Base-by-base conservation (phyloP, 2,113 vertebrate species). In the Pteropus alecto region DNA sequence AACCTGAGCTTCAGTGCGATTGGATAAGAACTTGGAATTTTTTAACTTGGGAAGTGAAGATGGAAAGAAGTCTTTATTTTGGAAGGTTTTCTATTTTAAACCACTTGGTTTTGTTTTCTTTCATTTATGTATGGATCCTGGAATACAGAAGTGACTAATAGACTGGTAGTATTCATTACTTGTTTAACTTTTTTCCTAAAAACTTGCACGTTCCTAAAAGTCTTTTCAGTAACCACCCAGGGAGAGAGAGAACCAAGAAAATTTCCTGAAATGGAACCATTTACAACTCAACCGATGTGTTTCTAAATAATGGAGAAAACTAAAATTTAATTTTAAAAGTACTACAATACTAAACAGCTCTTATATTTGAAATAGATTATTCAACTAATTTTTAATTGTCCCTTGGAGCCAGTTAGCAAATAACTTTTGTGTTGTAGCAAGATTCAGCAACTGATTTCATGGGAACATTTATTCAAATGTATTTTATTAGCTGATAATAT, bases 321-420 rank as follows among this genome's bases (percentile, higher is more conserved):
- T 65, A 94, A 97, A 95, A 95, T 93, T 97, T 93, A 93, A 95
- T 97, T 97, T 96, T 30, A 86, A 95, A 95, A 90, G 24, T 90
- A 87, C 46, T 90, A 3, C 8, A 85, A n/a, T 87, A 83, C 91
- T 74, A 90, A 95, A 81, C 41, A 96, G 58, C 33, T 86, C 51
- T 88, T 95, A 61, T 91, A 97, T 96, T 93, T 93, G 38, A 95
- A 95, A 78, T 82, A 91, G 94, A 88, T 88, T 94, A 84, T 94
- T 97, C 60, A 68, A 78, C 60, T 92, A 97, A 90, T 94, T 90
- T 95, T 95, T 97, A 87, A 61, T 76, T 96, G 30, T 97, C 82
- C 33, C 61, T 94, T 91, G 92, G 89, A 97, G 73, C 63, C 30
- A 46, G 61, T 93, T 95, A 96, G 86, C 65, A 96, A 95, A 74